A percentile compares a stretch with the other conserved stretches of the same genome.
phyloP scores from a whole-genome alignment of 2,113 vertebrate species.

The Hiodon alosoides region DNA sequence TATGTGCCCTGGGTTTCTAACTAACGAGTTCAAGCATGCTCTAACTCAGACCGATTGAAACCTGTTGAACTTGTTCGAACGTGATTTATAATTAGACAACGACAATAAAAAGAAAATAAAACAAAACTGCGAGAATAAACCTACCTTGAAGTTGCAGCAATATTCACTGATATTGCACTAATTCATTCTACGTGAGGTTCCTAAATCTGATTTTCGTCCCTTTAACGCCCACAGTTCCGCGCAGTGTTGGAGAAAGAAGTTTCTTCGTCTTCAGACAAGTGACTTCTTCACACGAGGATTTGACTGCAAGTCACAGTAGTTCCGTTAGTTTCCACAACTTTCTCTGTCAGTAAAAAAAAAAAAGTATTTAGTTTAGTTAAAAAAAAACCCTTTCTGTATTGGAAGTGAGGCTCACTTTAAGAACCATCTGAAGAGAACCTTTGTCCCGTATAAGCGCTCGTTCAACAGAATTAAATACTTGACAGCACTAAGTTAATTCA shows the following conservation, averaged over 20 bases:
- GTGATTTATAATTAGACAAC: neutral
- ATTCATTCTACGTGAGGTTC: slow-evolving; percentile 49
- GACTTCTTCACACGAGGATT: neutral
- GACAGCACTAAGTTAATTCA: slow-evolving; percentile 12
- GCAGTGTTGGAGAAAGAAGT: slow-evolving; percentile 19
- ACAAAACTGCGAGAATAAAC: slow-evolving; percentile 5
- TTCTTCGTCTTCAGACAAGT: neutral
- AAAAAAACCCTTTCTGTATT: slow-evolving; percentile 1
- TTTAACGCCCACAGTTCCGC: slow-evolving; percentile 1
- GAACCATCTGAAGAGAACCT: slow-evolving; percentile 9
- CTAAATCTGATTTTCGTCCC: neutral
- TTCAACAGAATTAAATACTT: slow-evolving; percentile 10
- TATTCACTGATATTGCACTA: slow-evolving; percentile 41
- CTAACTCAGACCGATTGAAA: slow-evolving; percentile 25
- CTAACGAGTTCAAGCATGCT: slow-evolving; percentile 55
- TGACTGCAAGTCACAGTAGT: neutral
- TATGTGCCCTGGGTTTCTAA: slow-evolving; percentile 39
- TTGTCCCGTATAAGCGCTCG: slow-evolving; percentile 1
- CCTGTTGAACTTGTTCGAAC: slow-evolving; percentile 23
- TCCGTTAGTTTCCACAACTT: slow-evolving; percentile 13
- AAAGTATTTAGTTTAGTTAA: neutral
- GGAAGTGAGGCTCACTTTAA: neutral
- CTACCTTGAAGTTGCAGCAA: slow-evolving; percentile 51
- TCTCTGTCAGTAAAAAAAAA: neutral
- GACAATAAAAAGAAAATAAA: slow-evolving; percentile 16